A percentile compares a stretch with the other conserved stretches of the same genome.
Conservation (phyloP, 2,113 vertebrate genomes). For the Pandion haliaetus region DNA sequence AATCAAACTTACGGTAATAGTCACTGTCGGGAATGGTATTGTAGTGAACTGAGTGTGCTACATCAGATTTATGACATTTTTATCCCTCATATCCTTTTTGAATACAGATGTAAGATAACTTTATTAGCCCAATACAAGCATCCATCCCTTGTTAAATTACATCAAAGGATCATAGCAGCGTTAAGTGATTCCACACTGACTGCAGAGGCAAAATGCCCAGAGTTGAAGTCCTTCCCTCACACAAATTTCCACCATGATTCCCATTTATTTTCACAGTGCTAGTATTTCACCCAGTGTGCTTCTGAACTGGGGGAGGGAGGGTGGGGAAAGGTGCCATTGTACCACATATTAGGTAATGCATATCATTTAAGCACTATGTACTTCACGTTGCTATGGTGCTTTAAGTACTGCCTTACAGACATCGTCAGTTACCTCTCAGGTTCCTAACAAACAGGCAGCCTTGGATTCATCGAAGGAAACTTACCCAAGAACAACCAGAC, state of each 20-base stretch:
- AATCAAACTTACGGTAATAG: not conserved
- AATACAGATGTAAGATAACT: not conserved
- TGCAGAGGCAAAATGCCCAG: not conserved
- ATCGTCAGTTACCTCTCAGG: not conserved
- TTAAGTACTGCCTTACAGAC: not conserved
- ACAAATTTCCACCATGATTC: not conserved
- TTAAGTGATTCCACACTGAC: not conserved
- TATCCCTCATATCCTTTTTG: not conserved
- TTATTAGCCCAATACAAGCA: not conserved
- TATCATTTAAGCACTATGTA: not conserved
- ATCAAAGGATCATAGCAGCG: not conserved
- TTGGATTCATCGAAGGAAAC: not conserved
- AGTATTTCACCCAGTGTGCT: not conserved
- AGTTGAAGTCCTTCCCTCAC: not conserved
- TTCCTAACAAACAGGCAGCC: not conserved
- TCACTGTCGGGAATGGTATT: not conserved
- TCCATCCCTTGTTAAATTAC: not conserved
- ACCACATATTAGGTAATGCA: rapidly evolving
- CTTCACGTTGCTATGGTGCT: not conserved
- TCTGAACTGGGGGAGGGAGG: not conserved
- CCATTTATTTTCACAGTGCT: not conserved
- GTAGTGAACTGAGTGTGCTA: not conserved
- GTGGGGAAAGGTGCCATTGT: not conserved
- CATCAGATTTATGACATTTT: not conserved
- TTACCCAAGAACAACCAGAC: not conserved